Conservation (phyloP, 1,140 invertebrate species). For the Formica exsecta region DNA sequence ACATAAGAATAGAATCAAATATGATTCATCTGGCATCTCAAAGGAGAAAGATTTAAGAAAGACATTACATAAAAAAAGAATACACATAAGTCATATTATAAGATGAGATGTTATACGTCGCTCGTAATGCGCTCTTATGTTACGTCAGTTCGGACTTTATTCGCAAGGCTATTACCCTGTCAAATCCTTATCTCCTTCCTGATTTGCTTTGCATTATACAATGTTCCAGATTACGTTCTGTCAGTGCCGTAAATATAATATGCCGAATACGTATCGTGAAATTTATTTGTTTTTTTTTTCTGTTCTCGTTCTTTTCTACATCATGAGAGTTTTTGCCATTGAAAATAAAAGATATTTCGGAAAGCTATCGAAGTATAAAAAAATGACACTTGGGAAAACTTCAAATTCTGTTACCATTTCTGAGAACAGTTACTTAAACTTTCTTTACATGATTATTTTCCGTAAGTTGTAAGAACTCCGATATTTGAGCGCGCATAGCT, state of each 20-base stretch:
- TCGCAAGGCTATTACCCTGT: slow-evolving; percentile 39
- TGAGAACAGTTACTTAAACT: neutral
- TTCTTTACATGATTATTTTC: neutral
- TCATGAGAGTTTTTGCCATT: neutral
- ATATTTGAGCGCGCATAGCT: neutral
- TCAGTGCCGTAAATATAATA: slow-evolving; percentile 29
- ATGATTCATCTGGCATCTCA: neutral
- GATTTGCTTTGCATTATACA: slow-evolving; percentile 44
- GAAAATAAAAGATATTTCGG: slow-evolving; percentile 14
- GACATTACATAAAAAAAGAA: slow-evolving; percentile 15
- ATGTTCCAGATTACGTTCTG: slow-evolving; percentile 40
- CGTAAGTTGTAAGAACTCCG: neutral
- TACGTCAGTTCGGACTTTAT: slow-evolving; percentile 59
- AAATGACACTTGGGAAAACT: neutral
- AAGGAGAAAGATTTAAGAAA: slow-evolving; percentile 16
- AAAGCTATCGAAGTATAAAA: neutral
- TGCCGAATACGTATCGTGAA: neutral
- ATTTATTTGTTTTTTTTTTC: slow-evolving; percentile 9
- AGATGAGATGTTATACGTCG: slow-evolving; percentile 45
- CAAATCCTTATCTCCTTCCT: slow-evolving; percentile 40
- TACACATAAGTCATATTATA: slow-evolving; percentile 17
- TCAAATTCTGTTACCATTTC: neutral
- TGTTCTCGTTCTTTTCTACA: neutral
- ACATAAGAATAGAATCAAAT: neutral
- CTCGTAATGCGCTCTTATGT: neutral